Base-by-base conservation (phyloP, 1,140 invertebrate species). In the Bombyx mori region DNA sequence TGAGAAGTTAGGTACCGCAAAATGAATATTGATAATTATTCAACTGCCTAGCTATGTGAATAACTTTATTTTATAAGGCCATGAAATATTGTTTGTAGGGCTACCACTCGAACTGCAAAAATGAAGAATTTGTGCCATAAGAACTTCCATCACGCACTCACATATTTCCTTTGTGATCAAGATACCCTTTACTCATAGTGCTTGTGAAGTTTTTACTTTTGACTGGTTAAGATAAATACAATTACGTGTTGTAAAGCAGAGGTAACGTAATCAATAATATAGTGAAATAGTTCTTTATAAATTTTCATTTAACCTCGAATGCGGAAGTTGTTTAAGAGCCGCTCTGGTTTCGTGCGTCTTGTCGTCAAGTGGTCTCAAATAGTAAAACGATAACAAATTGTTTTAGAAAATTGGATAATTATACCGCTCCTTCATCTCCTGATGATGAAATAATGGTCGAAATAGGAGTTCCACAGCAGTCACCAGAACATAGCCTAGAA, bases 401-500 rank as follows among this genome's bases (percentile, higher is more conserved):
- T 35, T 5, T 35, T 35, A 3, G 2, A 35, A 35, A 35, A 35
- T 35, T 35, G 26, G 4, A 35, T 35, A 35, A 35, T 35, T 35
- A 35, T 35, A 35, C 26, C 26, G 2, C 26, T 3, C 26, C 26
- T 35, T 51, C 26, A 51, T 35, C 8, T 10, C 26, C 18, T 12
- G 42, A 56, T 58, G 44, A 61, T 64, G 57, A 66, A 75, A 85
- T 72, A 81, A 85, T 83, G 82, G 82, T 85, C 68, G 82, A 85
- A 77, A 82, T 77, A 72, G 82, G 81, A 52, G 75, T 66, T 42
- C 80, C 77, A 50, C 82, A 83, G 62, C 76, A 82, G 68, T 74
- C 80, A 50, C 72, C 77, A 53, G 82, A 85, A 61, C 80, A 82
- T 56, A 83, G 69, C 54, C 70, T 89, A 56, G 85, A 89, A 71